Percentiles rank a stretch among this genome's conserved stretches.
Evolutionary conservation across 2,113 vertebrate genomes (phyloP).

Genomic region (Jaculus jaculus): DNA sequence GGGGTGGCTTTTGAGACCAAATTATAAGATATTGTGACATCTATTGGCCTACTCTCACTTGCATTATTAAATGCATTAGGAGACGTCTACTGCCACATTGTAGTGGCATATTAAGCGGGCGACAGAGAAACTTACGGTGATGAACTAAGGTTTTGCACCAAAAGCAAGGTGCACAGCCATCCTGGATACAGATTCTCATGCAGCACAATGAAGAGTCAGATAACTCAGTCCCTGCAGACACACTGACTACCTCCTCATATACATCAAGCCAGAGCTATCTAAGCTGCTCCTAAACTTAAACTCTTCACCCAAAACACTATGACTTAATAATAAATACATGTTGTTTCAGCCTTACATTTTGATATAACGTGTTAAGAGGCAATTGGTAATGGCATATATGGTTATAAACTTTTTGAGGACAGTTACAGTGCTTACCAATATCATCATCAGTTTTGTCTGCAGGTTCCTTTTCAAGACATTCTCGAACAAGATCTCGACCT

Average conservation of each 20-base stretch:
- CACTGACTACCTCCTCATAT: neutral
- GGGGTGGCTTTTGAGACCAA: neutral
- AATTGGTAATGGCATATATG: slow-evolving; percentile 15
- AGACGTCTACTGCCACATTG: neutral
- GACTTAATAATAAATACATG: neutral
- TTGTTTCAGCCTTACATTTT: neutral
- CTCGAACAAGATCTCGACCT: slow-evolving; percentile 94
- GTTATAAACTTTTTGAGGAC: neutral
- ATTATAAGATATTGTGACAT: neutral
- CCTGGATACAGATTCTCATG: neutral
- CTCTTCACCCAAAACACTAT: neutral
- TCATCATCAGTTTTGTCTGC: slow-evolving; percentile 96
- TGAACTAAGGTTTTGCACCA: neutral
- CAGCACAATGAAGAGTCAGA: neutral
- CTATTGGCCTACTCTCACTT: neutral
- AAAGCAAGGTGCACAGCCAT: neutral
- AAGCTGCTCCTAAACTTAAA: slow-evolving; percentile 3
- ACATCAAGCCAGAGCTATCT: neutral
- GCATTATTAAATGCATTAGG: neutral
- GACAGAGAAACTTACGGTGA: neutral
- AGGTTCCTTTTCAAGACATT: slow-evolving; percentile 98
- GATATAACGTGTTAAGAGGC: neutral
- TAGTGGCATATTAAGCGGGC: neutral
- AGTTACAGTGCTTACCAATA: slow-evolving; percentile 88
- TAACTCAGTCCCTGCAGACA: neutral